phyloP scores from a whole-genome alignment of 2,797 vertebrate species.

The Scomberomorus guttatus region DNA sequence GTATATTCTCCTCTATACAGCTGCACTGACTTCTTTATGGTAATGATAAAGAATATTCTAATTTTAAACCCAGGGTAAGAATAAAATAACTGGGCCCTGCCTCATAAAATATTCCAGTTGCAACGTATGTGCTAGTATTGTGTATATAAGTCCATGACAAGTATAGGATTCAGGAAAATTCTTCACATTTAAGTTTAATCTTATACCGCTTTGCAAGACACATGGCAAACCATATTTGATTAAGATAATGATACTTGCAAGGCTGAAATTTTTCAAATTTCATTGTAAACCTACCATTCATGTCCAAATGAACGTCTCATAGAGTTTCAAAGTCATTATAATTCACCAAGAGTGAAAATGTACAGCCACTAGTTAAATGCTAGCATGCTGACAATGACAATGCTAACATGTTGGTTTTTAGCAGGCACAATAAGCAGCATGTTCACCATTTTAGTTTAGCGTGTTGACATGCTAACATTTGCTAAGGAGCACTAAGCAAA shows the following conservation, averaged over 20 bases:
- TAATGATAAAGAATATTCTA: slow-evolving; percentile 12
- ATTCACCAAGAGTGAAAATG: not conserved
- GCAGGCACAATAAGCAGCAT: too few relatives aligned
- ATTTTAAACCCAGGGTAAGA: slow-evolving; percentile 39
- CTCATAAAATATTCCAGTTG: slow-evolving; percentile 7
- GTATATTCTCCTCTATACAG: slow-evolving; percentile 30
- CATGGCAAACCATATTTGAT: not conserved
- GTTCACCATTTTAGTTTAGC: too few relatives aligned
- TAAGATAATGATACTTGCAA: not conserved
- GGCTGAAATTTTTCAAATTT: not conserved
- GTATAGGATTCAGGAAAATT: not conserved
- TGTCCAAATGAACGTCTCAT: not conserved
- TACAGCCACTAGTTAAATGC: not conserved
- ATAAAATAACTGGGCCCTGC: not conserved
- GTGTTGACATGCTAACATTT: too few relatives aligned
- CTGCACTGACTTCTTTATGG: slow-evolving; percentile 32
- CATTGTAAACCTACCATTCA: not conserved
- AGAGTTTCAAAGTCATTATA: not conserved
- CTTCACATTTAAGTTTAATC: not conserved
- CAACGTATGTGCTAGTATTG: not conserved
- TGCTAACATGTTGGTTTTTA: too few relatives aligned
- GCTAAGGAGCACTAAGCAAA: too few relatives aligned
- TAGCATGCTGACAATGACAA: not conserved
- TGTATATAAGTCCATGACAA: not conserved
- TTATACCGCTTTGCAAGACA: not conserved